These are phyloP conservation scores for Hippasteria phrygiana DNA, from an alignment of 53 echinoderm and acorn worm species.

Conservation along the genomic window DNA sequence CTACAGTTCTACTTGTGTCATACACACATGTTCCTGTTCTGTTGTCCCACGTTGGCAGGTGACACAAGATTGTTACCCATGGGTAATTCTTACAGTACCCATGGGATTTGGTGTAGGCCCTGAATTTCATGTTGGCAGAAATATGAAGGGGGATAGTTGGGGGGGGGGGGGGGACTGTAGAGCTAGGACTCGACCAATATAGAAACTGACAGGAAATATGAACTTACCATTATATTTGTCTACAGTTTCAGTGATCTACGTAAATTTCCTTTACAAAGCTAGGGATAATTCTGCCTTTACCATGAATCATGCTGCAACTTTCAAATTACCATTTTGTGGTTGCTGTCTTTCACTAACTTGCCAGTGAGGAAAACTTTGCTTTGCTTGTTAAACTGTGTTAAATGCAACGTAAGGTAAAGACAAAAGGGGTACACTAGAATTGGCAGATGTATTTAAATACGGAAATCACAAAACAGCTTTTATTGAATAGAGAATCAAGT, in stretches of 20 bases:
- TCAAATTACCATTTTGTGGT: background rate
- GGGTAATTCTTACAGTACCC: too few species aligned
- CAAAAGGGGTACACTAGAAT: background rate
- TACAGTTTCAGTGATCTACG: background rate
- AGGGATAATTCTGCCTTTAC: too few species aligned
- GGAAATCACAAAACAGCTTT: too few species aligned
- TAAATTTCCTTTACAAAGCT: constrained; percentile 3
- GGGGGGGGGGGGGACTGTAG: too few species aligned
- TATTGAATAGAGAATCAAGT: too few species aligned
- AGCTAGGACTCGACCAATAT: background rate
- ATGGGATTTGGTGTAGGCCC: too few species aligned
- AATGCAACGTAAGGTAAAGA: constrained; percentile 5
- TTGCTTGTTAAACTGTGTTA: constrained; percentile 40
- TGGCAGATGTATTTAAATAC: too few species aligned
- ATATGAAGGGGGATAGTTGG: too few species aligned
- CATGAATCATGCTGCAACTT: constrained; percentile 46
- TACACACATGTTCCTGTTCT: too few species aligned
- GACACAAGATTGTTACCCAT: too few species aligned
- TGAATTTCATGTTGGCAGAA: background rate
- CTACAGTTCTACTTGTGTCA: too few species aligned
- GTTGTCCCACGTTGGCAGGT: too few species aligned
- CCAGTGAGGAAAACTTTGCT: background rate
- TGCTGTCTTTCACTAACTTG: background rate
- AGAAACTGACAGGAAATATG: constrained; percentile 4
- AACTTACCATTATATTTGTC: background rate